Percentiles rank a stretch among this genome's conserved stretches.
These are phyloP conservation scores for Xenopus laevis DNA, from an alignment of 2,113 vertebrate species.

Conservation along the genomic window DNA sequence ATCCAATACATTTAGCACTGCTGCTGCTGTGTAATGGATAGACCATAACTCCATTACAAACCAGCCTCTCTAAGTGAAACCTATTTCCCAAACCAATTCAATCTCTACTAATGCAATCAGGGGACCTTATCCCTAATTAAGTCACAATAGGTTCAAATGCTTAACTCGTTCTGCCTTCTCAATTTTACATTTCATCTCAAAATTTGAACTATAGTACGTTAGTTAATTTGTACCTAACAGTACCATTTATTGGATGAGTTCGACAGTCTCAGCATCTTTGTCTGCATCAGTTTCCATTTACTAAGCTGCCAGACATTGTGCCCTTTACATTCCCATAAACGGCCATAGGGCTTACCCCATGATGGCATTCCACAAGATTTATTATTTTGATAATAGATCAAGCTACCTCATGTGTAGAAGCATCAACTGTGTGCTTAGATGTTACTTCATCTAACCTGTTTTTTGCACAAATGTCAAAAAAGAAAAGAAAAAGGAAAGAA, in stretches of 20 bases:
- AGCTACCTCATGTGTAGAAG: conserved; percentile 4
- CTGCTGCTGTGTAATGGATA: not conserved
- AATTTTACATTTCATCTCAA: conserved; percentile 23
- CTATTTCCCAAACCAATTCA: conserved; percentile 8
- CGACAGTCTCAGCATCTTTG: conserved; percentile 18
- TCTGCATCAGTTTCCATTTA: conserved; percentile 28
- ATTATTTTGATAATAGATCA: conserved; percentile 28
- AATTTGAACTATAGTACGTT: conserved; percentile 16
- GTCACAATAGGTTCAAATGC: conserved; percentile 19
- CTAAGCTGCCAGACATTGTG: conserved; percentile 11
- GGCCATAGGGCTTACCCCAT: conserved; percentile 15
- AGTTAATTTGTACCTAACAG: conserved; percentile 23
- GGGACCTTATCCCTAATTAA: conserved; percentile 32
- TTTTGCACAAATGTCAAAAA: conserved; percentile 39
- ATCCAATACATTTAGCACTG: not conserved
- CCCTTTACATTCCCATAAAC: conserved; percentile 3
- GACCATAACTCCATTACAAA: not conserved
- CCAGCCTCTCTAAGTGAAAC: conserved; percentile 1
- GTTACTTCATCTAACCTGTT: conserved; percentile 10
- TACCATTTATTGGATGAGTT: not conserved
- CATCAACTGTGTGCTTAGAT: conserved; percentile 1
- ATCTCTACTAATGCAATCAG: conserved; percentile 22
- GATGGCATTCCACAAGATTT: conserved; percentile 20
- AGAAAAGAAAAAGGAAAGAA: conserved; percentile 16
- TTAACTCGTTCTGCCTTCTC: conserved; percentile 4